Percentiles rank a stretch among this genome's conserved stretches.
These are phyloP conservation scores for Campylomormyrus numenius DNA, from an alignment of 2,113 vertebrate genomes.

Conservation along the genomic window DNA sequence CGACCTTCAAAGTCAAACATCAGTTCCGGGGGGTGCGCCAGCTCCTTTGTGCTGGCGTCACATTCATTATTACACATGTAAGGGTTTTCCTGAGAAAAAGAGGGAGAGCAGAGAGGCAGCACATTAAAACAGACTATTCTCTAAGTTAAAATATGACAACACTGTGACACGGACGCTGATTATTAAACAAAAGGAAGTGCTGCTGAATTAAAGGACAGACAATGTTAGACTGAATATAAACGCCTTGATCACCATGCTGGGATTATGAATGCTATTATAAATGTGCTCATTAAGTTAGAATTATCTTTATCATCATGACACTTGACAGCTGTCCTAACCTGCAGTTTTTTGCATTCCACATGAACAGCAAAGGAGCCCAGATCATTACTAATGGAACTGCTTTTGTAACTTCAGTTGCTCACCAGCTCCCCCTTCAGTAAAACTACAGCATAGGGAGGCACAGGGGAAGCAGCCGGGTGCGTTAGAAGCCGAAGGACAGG, in stretches of 20 bases:
- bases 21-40: slow-evolving; percentile 89
- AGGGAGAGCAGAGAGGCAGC: background rate
- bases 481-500: background rate
- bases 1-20: slow-evolving; percentile 97
- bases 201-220: background rate
- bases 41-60: slow-evolving; percentile 83
- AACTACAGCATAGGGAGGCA: background rate
- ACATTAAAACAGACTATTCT: slow-evolving; percentile 10
- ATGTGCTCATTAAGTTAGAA: background rate
- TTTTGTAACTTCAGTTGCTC: background rate
- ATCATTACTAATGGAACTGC: background rate
- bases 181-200: background rate
- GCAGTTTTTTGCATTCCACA: background rate
- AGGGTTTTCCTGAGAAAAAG: slow-evolving; percentile 80
- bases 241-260: background rate
- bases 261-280: background rate
- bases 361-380: background rate
- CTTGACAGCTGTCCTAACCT: background rate
- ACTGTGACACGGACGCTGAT: background rate
- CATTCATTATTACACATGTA: slow-evolving; percentile 99
- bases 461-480: background rate
- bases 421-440: background rate
- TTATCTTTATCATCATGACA: background rate
- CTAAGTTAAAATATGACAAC: background rate
- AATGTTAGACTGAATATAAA: background rate